Evolutionary conservation across 1,140 invertebrate genomes (phyloP), one percentile per base, ranked within the genome.

Genomic region (Archegozetes longisetosus): DNA sequence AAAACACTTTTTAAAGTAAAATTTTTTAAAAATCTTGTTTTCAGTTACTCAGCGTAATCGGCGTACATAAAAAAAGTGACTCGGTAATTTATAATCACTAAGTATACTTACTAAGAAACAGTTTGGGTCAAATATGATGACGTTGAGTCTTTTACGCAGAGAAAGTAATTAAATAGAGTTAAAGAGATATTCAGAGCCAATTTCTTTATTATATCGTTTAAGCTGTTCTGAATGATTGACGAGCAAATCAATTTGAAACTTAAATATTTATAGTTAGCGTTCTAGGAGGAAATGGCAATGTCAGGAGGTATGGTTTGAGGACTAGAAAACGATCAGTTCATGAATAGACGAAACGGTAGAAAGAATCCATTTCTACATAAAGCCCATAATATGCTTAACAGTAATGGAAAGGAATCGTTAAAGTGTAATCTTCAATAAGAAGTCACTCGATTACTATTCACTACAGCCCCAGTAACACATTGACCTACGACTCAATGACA

Each of bases 81-180:
- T n/a, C n/a, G n/a, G n/a, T n/a, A n/a, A n/a, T n/a, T n/a, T n/a
- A n/a, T n/a, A n/a, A n/a, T n/a, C n/a, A 47, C 57, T n/a, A 40
- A 40, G 32, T 58, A 51, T 66, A 76, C 83, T 13, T 79, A 81
- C 14, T 79, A 80, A 24, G 83, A 79, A 12, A 80, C 86, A 66
- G 85, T 88, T 65, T 91, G 87, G 87, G 77, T 90, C 47, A 84
- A 84, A 1, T 90, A 82, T 66, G 88, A 92, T 61, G 81, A 86
- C 66, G 73, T 76, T 0, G 20, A 80, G 81, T 28, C 73, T 86
- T 25, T 74, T 76, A 58, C 75, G 78, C 61, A 88, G 87, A 32
- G 54, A 40, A 46, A 9, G 20, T 50, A n/a, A n/a, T n/a, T n/a
- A n/a, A n/a, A n/a, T n/a, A n/a, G n/a, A n/a, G n/a, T n/a, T n/a